Conservation (phyloP, 2,113 vertebrate species). For the Brachyhypopomus occidentalis region DNA sequence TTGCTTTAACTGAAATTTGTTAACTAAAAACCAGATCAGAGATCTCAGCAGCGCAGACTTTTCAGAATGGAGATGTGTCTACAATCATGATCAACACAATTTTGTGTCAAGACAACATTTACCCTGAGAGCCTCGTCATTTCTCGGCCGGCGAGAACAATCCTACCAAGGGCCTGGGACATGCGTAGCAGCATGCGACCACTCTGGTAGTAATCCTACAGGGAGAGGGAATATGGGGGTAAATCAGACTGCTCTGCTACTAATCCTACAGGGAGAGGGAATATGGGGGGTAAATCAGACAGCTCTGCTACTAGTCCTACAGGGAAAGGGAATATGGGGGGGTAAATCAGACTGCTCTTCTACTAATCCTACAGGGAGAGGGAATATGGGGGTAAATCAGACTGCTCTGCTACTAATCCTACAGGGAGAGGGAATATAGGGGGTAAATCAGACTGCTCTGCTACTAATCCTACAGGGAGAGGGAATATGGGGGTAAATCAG, state of each 20-base stretch:
- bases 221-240: no score
- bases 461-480: constrained; percentile 88
- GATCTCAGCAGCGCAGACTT: not conserved
- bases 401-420: no score
- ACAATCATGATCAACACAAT: not conserved
- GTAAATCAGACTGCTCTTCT: not conserved
- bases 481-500: not conserved
- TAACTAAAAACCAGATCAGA: no score
- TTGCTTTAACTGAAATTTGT: no score
- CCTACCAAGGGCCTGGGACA: constrained; percentile 96
- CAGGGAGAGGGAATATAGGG: no score
- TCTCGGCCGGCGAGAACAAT: constrained; percentile 96
- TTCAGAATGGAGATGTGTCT: not conserved
- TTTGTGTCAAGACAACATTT: constrained; percentile 35
- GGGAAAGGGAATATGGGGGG: constrained; percentile 1
- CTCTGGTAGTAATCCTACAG: constrained; percentile 84
- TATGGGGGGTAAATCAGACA: constrained; percentile 63
- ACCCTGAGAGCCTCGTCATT: constrained; percentile 97
- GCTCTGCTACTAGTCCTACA: constrained; percentile 97
- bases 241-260: no score
- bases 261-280: no score
- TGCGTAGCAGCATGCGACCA: constrained; percentile 93
- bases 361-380: no score
- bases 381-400: no score
- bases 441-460: constrained; percentile 82